Percentiles rank a stretch among this genome's conserved stretches.
phyloP scores from a whole-genome alignment of 2,797 vertebrate genomes.

The Eurystomus glaucurus region DNA sequence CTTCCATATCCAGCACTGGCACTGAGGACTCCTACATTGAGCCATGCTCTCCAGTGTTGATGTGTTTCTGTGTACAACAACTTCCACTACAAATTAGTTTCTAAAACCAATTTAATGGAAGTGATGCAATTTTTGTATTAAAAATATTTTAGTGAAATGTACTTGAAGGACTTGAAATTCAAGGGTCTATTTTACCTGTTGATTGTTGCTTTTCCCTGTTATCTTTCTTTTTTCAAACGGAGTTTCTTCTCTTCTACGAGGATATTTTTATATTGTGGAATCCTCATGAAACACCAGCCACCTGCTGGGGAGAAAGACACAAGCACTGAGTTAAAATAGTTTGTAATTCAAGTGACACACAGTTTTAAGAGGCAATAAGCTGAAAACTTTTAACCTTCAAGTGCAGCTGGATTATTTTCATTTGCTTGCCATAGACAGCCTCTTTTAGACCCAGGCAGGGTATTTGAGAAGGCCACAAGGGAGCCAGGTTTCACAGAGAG shows the following conservation, averaged over 20 bases:
- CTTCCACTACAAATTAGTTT: background rate
- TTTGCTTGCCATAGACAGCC: background rate
- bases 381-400: background rate
- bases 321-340: background rate
- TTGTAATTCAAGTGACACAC: background rate
- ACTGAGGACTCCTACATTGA: background rate
- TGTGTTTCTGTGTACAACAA: background rate
- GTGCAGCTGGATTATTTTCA: background rate
- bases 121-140: background rate
- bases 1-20: background rate
- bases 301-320: background rate
- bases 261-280: background rate
- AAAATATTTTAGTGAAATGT: background rate
- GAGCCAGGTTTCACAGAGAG: background rate
- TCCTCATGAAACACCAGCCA: background rate
- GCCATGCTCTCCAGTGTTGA: background rate
- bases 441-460: background rate
- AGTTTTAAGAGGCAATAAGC: background rate
- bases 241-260: background rate
- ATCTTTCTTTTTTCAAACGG: background rate
- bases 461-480: background rate
- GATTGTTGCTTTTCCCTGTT: background rate
- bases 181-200: background rate
- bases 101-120: background rate
- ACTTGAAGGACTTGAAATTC: background rate